Percentiles rank a stretch among this genome's conserved stretches.
Conservation (phyloP, 2,797 vertebrate genomes). For the Pipistrellus nathusii region DNA sequence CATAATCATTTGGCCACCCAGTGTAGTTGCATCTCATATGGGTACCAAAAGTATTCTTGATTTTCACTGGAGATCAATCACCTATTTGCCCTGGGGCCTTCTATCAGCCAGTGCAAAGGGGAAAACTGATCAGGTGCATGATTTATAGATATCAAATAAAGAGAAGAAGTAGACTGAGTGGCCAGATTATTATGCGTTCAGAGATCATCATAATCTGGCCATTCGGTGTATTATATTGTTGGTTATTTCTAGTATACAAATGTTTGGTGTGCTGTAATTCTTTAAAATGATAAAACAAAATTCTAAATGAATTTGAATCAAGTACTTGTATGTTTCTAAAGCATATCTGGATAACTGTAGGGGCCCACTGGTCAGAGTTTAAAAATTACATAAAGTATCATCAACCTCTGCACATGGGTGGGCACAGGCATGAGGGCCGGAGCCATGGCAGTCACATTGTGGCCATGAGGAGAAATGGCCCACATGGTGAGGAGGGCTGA, state of each 20-base stretch:
- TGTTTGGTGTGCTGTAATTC: not conserved
- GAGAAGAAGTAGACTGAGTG: no score
- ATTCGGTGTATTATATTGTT: no score
- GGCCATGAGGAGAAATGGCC: not conserved
- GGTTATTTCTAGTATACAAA: not conserved
- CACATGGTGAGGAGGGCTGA: not conserved
- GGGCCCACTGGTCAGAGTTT: not conserved
- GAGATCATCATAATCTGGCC: no score
- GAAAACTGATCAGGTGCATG: no score
- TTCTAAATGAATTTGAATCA: constrained; percentile 12
- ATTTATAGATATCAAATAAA: no score
- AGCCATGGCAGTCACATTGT: not conserved
- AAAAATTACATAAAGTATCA: not conserved
- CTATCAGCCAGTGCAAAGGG: no score
- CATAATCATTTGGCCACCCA: no score
- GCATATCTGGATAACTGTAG: not conserved
- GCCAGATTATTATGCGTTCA: no score
- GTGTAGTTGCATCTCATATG: no score
- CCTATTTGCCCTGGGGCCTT: no score
- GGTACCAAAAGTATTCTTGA: no score
- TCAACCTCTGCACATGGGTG: not conserved
- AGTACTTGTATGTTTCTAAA: not conserved
- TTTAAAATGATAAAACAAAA: constrained; percentile 3
- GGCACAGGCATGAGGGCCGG: not conserved
- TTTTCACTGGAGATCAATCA: no score